phyloP scores from a whole-genome alignment of 2,113 vertebrate genomes.

The Rhizomys pruinosus region DNA sequence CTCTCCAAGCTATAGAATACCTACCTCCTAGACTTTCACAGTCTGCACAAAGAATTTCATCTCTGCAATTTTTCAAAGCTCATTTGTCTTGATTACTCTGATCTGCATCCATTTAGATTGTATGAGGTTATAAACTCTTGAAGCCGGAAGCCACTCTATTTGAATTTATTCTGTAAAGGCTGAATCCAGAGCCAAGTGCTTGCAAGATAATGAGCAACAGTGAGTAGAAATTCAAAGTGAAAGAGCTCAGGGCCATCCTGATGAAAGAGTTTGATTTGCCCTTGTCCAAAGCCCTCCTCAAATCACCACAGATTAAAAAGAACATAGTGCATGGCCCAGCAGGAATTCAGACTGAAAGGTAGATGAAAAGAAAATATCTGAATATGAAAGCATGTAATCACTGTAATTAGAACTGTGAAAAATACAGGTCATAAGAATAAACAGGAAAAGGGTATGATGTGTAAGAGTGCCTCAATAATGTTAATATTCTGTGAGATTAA shows the following conservation, averaged over 20 bases:
- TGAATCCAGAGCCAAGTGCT: not conserved
- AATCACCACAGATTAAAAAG: not conserved
- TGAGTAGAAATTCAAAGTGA: not conserved
- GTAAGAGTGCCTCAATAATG: not conserved
- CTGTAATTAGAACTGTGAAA: not conserved
- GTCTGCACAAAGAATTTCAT: not conserved
- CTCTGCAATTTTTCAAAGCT: constrained; percentile 45
- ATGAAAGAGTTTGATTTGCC: constrained; percentile 11
- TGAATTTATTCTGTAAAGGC: constrained; percentile 53
- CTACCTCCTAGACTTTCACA: not conserved
- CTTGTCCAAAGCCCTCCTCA: not conserved
- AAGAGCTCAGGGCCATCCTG: not conserved
- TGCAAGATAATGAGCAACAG: not conserved
- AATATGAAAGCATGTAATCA: constrained; percentile 1
- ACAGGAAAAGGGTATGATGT: not conserved
- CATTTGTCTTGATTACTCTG: not conserved
- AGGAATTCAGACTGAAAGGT: not conserved
- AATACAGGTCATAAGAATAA: not conserved
- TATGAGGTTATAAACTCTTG: not conserved
- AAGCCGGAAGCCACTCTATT: constrained; percentile 20
- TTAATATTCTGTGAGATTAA: not conserved
- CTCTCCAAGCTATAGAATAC: too few species aligned
- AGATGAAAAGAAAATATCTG: constrained; percentile 28
- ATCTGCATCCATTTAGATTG: not conserved
- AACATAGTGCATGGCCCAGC: not conserved